Percentiles rank a stretch among this genome's conserved stretches.
Evolutionary conservation across 1,140 invertebrate species (phyloP).

Genomic region (Schlechtendalia chinensis): DNA sequence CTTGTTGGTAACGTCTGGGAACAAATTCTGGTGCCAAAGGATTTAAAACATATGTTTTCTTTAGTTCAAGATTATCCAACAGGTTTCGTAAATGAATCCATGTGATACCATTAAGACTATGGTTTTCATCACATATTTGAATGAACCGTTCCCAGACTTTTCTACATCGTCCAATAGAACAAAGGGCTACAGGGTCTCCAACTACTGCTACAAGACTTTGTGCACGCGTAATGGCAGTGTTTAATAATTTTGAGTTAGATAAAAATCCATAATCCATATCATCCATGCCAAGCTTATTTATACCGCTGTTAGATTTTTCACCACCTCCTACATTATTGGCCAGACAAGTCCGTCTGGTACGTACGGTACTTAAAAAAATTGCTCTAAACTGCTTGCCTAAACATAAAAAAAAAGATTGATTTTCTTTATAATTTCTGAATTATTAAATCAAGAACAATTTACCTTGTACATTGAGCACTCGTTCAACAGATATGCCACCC

Average conservation of each 20-base stretch:
- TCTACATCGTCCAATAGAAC: slow-evolving; percentile 77
- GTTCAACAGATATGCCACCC: slow-evolving; percentile 76
- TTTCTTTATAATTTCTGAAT: not conserved
- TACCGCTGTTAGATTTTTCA: slow-evolving; percentile 55
- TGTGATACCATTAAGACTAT: slow-evolving; percentile 75
- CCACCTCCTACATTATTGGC: slow-evolving; percentile 52
- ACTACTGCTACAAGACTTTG: slow-evolving; percentile 85
- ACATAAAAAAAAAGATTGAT: not conserved
- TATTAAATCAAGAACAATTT: slow-evolving; percentile 57
- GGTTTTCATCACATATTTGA: slow-evolving; percentile 69
- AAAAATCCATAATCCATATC: slow-evolving; percentile 80
- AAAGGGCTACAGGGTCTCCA: slow-evolving; percentile 81
- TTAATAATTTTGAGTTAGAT: slow-evolving; percentile 79
- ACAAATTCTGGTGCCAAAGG: slow-evolving; percentile 80
- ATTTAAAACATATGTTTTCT: slow-evolving; percentile 74
- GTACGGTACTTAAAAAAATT: slow-evolving; percentile 80
- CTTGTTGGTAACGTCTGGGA: slow-evolving; percentile 59
- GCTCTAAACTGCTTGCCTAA: slow-evolving; percentile 80
- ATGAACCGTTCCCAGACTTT: slow-evolving; percentile 83
- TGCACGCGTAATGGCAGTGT: slow-evolving; percentile 83
- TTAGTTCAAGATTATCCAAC: slow-evolving; percentile 71
- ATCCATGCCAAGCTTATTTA: slow-evolving; percentile 57
- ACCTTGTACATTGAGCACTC: slow-evolving; percentile 85
- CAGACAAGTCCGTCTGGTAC: slow-evolving; percentile 72
- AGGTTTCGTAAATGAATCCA: slow-evolving; percentile 68